phyloP scores from a whole-genome alignment of 2,888 invertebrate genomes.

The Meliscaeva auricollis region DNA sequence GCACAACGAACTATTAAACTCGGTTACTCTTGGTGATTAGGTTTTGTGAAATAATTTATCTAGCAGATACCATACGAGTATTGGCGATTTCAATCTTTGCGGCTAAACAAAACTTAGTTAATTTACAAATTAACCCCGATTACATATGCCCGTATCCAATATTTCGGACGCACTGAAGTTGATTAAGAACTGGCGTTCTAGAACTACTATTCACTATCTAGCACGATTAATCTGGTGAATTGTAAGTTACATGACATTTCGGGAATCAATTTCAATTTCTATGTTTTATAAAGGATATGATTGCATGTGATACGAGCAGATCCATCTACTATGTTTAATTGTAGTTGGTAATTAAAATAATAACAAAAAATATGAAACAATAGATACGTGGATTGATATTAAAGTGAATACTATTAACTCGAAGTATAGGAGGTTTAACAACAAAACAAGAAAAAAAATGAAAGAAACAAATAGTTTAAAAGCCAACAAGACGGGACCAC shows the following conservation, averaged over 20 bases:
- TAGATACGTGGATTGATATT: conserved; percentile 21
- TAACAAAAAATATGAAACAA: background rate
- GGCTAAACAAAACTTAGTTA: conserved; percentile 23
- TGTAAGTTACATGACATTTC: conserved; percentile 50
- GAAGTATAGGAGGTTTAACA: background rate
- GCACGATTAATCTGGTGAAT: conserved; percentile 9
- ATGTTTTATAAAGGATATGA: conserved; percentile 31
- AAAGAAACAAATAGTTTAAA: no score
- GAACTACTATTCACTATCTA: conserved; percentile 29
- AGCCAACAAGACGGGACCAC: conserved; percentile 28
- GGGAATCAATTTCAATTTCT: conserved; percentile 31
- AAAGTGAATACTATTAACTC: conserved; percentile 18
- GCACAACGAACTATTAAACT: conserved; percentile 24
- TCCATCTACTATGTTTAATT: conserved; percentile 42
- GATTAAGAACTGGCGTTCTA: conserved; percentile 28
- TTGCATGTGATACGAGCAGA: conserved; percentile 52
- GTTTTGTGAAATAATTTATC: conserved; percentile 25
- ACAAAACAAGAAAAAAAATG: background rate
- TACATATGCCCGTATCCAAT: conserved; percentile 47
- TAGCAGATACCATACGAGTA: conserved; percentile 3
- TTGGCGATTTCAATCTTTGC: conserved; percentile 48
- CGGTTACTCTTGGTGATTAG: background rate
- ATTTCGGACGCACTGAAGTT: conserved; percentile 27
- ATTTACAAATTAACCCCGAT: conserved; percentile 35
- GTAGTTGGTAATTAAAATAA: conserved; percentile 8